A percentile compares a stretch with the other conserved stretches of the same genome.
phyloP scores from a whole-genome alignment of 2,113 vertebrate species.

The Donacobius atricapilla region DNA sequence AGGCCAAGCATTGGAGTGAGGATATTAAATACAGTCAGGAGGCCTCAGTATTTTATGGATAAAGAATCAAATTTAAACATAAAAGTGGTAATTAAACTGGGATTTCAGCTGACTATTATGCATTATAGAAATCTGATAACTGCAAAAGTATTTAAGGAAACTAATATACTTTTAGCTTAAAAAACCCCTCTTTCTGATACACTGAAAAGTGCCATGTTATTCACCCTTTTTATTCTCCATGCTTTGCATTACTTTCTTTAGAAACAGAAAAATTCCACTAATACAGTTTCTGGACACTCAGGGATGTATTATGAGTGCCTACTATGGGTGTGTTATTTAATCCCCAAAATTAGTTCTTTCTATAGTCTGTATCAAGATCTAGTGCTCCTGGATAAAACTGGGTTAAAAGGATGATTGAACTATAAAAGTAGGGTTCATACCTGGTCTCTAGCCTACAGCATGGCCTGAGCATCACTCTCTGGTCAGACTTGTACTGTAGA shows the following conservation, averaged over 20 bases:
- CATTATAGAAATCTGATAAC: conserved; percentile 6
- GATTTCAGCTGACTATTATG: not conserved
- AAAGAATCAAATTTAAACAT: not conserved
- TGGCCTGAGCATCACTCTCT: not conserved
- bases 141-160: conserved; percentile 7
- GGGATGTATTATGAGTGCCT: rapidly evolving
- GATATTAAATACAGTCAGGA: conserved; percentile 31
- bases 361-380: not conserved
- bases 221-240: not conserved
- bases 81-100: conserved; percentile 10
- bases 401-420: not conserved
- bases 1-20: not conserved
- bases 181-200: not conserved
- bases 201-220: not conserved
- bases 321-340: not conserved
- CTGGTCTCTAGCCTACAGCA: not conserved
- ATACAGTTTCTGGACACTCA: not conserved
- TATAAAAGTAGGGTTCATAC: not conserved
- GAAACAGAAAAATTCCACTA: not conserved
- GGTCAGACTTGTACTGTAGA: not conserved
- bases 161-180: not conserved
- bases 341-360: not conserved
- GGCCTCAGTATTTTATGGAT: not conserved
- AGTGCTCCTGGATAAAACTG: not conserved
- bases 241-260: not conserved